Percentiles rank a stretch among this genome's conserved stretches.
Evolutionary conservation across 2,797 vertebrate genomes (phyloP).

Genomic region (Psittacula echo): DNA sequence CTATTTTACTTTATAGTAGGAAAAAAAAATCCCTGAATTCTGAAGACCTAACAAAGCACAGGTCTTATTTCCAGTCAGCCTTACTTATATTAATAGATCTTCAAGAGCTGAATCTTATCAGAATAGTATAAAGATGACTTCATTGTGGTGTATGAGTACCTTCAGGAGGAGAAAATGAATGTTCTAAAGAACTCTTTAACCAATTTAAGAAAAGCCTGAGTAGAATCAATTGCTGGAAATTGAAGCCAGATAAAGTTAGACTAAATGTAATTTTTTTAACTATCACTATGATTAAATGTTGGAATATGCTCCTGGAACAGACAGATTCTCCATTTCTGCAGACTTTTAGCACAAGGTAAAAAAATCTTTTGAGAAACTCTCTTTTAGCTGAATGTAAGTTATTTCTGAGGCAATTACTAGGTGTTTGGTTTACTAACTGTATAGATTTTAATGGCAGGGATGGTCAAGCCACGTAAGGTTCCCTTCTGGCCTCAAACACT

Average conservation of each 20-base stretch:
- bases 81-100: neutral
- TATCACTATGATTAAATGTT: neutral
- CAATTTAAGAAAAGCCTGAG: neutral
- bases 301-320: neutral
- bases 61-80: neutral
- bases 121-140: neutral
- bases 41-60: neutral
- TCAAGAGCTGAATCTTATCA: neutral
- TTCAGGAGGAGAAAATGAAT: neutral
- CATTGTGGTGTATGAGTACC: neutral
- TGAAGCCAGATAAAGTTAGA: neutral
- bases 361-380: neutral
- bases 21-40: neutral
- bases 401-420: neutral
- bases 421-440: neutral
- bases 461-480: neutral
- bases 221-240: neutral
- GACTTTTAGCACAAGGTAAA: neutral
- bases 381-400: neutral
- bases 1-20: neutral
- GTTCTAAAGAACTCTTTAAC: neutral
- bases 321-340: neutral
- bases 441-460: neutral
- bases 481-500: neutral
- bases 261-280: neutral